Evolutionary conservation across 2,888 invertebrate species (phyloP).

Genomic region (Noctua comes): DNA sequence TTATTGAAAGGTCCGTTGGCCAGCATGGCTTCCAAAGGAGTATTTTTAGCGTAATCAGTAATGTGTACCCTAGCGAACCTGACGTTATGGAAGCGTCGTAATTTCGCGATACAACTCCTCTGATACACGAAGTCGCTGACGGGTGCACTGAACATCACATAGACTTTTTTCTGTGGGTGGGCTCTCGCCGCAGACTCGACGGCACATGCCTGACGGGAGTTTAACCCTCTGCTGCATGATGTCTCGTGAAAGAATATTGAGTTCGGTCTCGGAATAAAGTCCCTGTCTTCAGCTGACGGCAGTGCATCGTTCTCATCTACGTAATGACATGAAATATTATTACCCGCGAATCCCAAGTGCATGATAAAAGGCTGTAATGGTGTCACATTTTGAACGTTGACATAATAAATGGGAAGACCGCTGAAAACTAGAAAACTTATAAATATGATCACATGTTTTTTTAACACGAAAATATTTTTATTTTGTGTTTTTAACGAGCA

Average conservation of each 20-base stretch:
- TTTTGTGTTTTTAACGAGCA: background rate
- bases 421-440: slow-evolving; percentile 32
- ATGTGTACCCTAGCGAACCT: slow-evolving; percentile 60
- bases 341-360: slow-evolving; percentile 7
- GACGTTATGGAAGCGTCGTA: slow-evolving; percentile 45
- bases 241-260: slow-evolving; percentile 93
- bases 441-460: slow-evolving; percentile 28
- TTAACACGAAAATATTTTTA: background rate
- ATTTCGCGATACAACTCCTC: slow-evolving; percentile 47
- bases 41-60: slow-evolving; percentile 85
- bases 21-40: slow-evolving; percentile 91
- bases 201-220: slow-evolving; percentile 90
- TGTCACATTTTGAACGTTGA: slow-evolving; percentile 7
- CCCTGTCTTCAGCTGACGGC: slow-evolving; percentile 64
- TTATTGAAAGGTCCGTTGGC: slow-evolving; percentile 83
- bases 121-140: slow-evolving; percentile 34
- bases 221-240: slow-evolving; percentile 89
- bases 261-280: slow-evolving; percentile 73
- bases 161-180: slow-evolving; percentile 90
- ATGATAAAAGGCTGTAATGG: slow-evolving; percentile 11
- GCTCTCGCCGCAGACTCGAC: slow-evolving; percentile 92
- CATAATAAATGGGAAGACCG: slow-evolving; percentile 36
- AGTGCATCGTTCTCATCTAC: slow-evolving; percentile 59
- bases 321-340: slow-evolving; percentile 54
- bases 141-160: slow-evolving; percentile 74